Base-by-base conservation (phyloP, 2,113 vertebrate species). In the Lichenostomus cassidix region DNA sequence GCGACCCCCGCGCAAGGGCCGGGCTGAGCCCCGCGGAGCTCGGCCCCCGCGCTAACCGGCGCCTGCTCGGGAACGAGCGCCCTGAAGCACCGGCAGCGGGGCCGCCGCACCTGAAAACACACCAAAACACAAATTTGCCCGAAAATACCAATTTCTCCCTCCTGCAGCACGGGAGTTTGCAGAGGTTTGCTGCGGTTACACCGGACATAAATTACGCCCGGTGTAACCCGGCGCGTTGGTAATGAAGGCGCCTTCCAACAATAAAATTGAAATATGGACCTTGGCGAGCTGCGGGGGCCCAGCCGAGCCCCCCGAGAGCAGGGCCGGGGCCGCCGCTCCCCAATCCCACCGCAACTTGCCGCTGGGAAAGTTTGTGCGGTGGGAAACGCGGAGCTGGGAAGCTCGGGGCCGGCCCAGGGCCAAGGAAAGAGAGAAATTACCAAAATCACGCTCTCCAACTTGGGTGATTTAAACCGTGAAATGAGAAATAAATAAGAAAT, bases 331-430 rank as follows among this genome's bases (percentile, higher is more conserved):
- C 28, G 24, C 21, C 12, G 21, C 73, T 59, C 50, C 22, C 35
- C 28, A 19, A 41, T 59, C 67, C 55, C 59, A 5, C 6, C 49
- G 42, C 35, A 80, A 90, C 56, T 92, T 90, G 39, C 56, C 62
- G 24, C 80, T 17, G 73, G 63, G 55, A 92, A 97, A 92, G 86
- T 95, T 96, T 82, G 37, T 75, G 68, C 15, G 18, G 37, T 41
- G 68, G 49, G 46, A 77, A 62, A 2, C 3, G 23, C 53, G 27
- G 60, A 60, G 35, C 46, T 7, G 65, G 33, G 64, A 42, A 4
- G 53, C 60, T 12, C 46, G 7, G 58, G 35, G 46, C 79, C 39
- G 58, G 46, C 75, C 58, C 49, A 17, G 1, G 49, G 75, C 49
- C 58, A 13, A 33, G 50, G 58, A 73, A 58, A 50, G 2, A 31